Evolutionary conservation across 2,888 invertebrate species (phyloP), one percentile per base, ranked within the genome.

Genomic region (Troides oblongomaculatus): DNA sequence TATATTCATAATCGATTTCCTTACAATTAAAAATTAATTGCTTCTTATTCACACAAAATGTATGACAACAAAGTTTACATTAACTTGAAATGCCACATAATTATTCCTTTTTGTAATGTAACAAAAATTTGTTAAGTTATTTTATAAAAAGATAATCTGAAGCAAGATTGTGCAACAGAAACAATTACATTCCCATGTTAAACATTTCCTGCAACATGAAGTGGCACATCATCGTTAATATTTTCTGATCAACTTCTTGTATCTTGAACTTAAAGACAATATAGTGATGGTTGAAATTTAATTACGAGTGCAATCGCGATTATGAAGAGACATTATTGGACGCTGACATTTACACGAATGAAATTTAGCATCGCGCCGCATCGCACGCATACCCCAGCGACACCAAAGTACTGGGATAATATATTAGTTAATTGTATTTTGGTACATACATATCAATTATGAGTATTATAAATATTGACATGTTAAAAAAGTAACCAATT

Each of bases 281-380:
- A 78, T 71, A 72, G 66, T 65, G 17, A 69, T 75, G 81, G 72
- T 73, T 78, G 71, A 75, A 81, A 80, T 81, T 79, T 82, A 85
- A 86, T 87, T 86, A 86, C 83, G 87, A 84, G 82, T 87, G 86
- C 87, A 87, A 87, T 87, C 80, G 84, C 84, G 82, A 82, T 84
- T 85, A 84, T 85, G 85, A 84, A 81, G 78, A 76, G 74, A 72
- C 75, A 73, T 70, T 73, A 72, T 74, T 76, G 80, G 81, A 81
- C 85, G 86, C 84, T 90, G 89, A 89, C 90, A 90, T 90, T 90
- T 88, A 78, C 80, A 76, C 79, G 79, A 78, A 81, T 79, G 80
- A 83, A 84, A 85, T 84, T 84, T 83, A 87, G 84, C 82, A 78
- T 76, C 73, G 81, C 77, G 81, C 81, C 82, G 82, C 83, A 80